Conservation (phyloP, 2,888 invertebrate genomes). For the Cheilosia vulpina region DNA sequence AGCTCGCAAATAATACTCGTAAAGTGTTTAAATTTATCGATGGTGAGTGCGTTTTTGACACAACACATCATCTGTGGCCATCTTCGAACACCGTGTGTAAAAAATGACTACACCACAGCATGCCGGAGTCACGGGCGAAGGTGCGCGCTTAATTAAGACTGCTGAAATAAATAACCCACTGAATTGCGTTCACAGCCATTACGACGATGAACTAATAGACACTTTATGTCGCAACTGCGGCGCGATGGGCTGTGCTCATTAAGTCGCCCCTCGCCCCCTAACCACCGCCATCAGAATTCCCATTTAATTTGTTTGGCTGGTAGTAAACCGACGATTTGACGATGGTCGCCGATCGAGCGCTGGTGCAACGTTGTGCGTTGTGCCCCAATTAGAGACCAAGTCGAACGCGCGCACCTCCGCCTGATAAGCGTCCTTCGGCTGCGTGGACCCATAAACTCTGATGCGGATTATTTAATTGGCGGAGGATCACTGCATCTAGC, state of each 20-base stretch:
- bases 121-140: slow-evolving; percentile 33
- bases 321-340: slow-evolving; percentile 67
- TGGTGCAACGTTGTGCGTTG: slow-evolving; percentile 18
- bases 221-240: slow-evolving; percentile 43
- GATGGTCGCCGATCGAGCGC: slow-evolving; percentile 40
- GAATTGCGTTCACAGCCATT: slow-evolving; percentile 64
- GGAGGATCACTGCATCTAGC: slow-evolving; percentile 35
- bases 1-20: slow-evolving; percentile 50
- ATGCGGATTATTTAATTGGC: slow-evolving; percentile 54
- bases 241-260: slow-evolving; percentile 49
- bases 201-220: slow-evolving; percentile 71
- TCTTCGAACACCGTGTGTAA: slow-evolving; percentile 56
- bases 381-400: slow-evolving; percentile 36
- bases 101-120: slow-evolving; percentile 53
- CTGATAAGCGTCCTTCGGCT: slow-evolving; percentile 26
- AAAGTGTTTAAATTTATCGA: slow-evolving; percentile 65
- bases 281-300: background rate
- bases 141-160: slow-evolving; percentile 72
- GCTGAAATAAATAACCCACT: slow-evolving; percentile 70
- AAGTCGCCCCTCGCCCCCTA: slow-evolving; percentile 29
- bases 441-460: slow-evolving; percentile 39
- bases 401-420: slow-evolving; percentile 23
- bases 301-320: slow-evolving; percentile 60
- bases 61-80: slow-evolving; percentile 67
- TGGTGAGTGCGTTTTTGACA: slow-evolving; percentile 68